These are phyloP conservation scores for Buathra laborator DNA, from an alignment of 2,888 invertebrate genomes.

Conservation along the genomic window DNA sequence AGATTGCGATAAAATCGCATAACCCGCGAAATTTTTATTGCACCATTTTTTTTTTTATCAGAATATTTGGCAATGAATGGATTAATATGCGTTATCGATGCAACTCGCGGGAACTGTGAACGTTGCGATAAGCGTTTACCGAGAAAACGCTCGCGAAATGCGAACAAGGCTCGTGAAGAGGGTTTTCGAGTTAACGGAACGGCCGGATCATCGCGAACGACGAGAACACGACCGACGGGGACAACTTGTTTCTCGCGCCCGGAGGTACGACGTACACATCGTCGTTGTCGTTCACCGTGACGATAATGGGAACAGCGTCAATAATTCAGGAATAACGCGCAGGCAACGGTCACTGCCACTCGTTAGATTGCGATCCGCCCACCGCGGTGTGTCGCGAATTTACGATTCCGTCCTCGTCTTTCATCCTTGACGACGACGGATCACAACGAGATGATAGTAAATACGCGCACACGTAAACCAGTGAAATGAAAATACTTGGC, in stretches of 20 bases:
- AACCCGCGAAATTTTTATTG: too few species aligned
- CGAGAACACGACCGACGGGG: not conserved
- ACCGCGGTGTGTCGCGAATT: not conserved
- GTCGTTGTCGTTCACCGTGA: slow-evolving; percentile 40
- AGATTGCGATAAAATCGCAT: too few species aligned
- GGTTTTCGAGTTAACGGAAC: slow-evolving; percentile 61
- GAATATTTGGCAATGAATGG: slow-evolving; percentile 5
- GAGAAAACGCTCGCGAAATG: slow-evolving; percentile 44
- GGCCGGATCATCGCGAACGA: slow-evolving; percentile 42
- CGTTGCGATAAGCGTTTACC: not conserved
- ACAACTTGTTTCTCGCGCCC: slow-evolving; percentile 31
- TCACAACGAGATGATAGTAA: slow-evolving; percentile 3
- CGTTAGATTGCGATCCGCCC: slow-evolving; percentile 15
- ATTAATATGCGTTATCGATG: slow-evolving; percentile 19
- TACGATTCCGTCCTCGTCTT: slow-evolving; percentile 15
- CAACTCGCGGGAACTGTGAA: slow-evolving; percentile 9
- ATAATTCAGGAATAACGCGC: slow-evolving; percentile 32
- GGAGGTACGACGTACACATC: slow-evolving; percentile 30
- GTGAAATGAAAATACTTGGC: not conserved
- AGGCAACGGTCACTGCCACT: slow-evolving; percentile 14
- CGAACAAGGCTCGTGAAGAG: slow-evolving; percentile 24
- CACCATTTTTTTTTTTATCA: not conserved
- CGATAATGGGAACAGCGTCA: slow-evolving; percentile 16
- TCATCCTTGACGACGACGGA: not conserved
- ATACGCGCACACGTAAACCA: not conserved